Percentiles rank a stretch among this genome's conserved stretches.
These are phyloP conservation scores for Apoda limacodes DNA, from an alignment of 2,888 invertebrate species.

Conservation along the genomic window DNA sequence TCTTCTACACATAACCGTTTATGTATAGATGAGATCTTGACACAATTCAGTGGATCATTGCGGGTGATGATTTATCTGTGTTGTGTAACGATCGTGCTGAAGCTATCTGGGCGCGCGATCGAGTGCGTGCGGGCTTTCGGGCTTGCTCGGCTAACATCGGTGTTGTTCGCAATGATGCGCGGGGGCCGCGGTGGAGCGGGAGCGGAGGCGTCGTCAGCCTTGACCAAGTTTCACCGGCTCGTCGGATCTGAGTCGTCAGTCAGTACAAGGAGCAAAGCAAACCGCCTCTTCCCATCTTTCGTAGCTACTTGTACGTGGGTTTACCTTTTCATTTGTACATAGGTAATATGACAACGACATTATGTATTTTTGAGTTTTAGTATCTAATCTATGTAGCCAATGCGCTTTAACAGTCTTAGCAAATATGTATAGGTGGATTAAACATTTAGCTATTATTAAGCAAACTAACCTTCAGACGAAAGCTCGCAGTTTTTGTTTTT, in stretches of 20 bases:
- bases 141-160: conserved; percentile 43
- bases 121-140: conserved; percentile 49
- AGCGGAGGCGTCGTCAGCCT: conserved; percentile 51
- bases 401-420: no score
- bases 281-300: conserved; percentile 65
- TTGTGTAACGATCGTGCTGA: conserved; percentile 54
- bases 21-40: conserved; percentile 52
- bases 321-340: conserved; percentile 21
- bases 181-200: conserved; percentile 30
- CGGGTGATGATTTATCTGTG: conserved; percentile 55
- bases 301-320: no score
- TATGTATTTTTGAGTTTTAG: no score
- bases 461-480: no score
- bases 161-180: conserved; percentile 31
- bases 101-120: conserved; percentile 48
- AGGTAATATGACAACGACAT: conserved; percentile 32
- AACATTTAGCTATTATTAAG: no score
- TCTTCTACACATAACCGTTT: no score
- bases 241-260: conserved; percentile 31
- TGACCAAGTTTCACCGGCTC: conserved; percentile 68
- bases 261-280: conserved; percentile 62
- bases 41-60: conserved; percentile 55
- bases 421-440: no score
- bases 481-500: no score
- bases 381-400: no score